These are phyloP conservation scores for Helobdella robusta DNA, from an alignment of 2,888 invertebrate species.

Conservation along the genomic window DNA sequence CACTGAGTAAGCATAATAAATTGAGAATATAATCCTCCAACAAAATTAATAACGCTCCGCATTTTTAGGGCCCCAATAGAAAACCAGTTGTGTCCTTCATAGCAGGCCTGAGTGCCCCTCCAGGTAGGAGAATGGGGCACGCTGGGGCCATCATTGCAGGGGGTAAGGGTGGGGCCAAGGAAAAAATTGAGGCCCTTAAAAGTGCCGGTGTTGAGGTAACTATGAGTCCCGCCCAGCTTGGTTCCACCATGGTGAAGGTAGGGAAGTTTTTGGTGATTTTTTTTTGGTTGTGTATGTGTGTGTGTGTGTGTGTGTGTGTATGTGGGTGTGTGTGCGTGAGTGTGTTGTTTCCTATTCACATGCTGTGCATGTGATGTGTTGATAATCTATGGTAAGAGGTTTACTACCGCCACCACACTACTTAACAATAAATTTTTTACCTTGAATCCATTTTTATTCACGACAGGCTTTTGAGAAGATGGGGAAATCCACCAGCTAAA, in stretches of 20 bases:
- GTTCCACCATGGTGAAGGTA: slow-evolving; percentile 63
- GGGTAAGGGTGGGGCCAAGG: slow-evolving; percentile 93
- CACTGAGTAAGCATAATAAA: background rate
- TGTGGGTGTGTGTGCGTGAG: background rate
- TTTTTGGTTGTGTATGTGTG: background rate
- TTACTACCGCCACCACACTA: no score
- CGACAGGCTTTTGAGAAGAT: no score
- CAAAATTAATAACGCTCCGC: background rate
- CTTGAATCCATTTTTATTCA: no score
- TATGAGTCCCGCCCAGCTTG: slow-evolving; percentile 92
- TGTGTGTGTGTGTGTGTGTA: background rate
- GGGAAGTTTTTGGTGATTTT: slow-evolving; percentile 19
- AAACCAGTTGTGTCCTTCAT: slow-evolving; percentile 98
- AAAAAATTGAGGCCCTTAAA: slow-evolving; percentile 83
- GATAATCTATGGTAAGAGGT: no score
- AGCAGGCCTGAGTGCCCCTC: slow-evolving; percentile 94
- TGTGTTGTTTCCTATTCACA: no score
- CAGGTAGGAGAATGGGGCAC: slow-evolving; percentile 96
- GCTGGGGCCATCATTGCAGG: slow-evolving; percentile 98
- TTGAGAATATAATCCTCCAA: background rate
- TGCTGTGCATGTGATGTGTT: no score
- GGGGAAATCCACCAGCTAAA: no score
- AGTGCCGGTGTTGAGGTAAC: slow-evolving; percentile 84
- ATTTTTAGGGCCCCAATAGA: slow-evolving; percentile 58
- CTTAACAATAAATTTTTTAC: no score